Conservation (phyloP, 2,113 vertebrate species). For the Pseudopodoces humilis region DNA sequence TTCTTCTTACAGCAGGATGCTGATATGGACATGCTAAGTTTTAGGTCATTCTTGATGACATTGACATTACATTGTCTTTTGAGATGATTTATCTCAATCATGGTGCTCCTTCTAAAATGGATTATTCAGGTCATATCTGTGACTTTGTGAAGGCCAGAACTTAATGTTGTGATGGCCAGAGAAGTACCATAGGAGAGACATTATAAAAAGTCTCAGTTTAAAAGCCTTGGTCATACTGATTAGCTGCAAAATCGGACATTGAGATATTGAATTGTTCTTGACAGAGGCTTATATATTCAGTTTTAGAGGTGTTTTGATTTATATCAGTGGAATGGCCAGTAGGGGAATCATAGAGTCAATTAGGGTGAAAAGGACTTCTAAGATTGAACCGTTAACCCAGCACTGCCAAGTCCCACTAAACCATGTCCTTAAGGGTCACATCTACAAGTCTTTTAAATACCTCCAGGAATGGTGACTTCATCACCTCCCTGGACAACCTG, state of each 20-base stretch:
- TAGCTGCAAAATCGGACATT: neutral
- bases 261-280: neutral
- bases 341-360: neutral
- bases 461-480: neutral
- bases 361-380: neutral
- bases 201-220: neutral
- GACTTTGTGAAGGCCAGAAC: neutral
- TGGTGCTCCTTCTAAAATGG: neutral
- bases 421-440: neutral
- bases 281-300: neutral
- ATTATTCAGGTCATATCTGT: neutral
- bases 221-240: neutral
- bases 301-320: slow-evolving; percentile 40
- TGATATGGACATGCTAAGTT: neutral
- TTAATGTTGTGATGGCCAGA: neutral
- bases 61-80: neutral
- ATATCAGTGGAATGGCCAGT: neutral
- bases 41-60: neutral
- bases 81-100: neutral
- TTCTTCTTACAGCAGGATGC: neutral
- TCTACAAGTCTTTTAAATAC: neutral
- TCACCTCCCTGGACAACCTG: neutral
- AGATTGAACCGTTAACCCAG: neutral
- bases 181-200: neutral
- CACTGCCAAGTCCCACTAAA: neutral